A percentile compares a stretch with the other conserved stretches of the same genome.
phyloP scores from a whole-genome alignment of 2,888 invertebrate genomes.

The Beris chalybata region DNA sequence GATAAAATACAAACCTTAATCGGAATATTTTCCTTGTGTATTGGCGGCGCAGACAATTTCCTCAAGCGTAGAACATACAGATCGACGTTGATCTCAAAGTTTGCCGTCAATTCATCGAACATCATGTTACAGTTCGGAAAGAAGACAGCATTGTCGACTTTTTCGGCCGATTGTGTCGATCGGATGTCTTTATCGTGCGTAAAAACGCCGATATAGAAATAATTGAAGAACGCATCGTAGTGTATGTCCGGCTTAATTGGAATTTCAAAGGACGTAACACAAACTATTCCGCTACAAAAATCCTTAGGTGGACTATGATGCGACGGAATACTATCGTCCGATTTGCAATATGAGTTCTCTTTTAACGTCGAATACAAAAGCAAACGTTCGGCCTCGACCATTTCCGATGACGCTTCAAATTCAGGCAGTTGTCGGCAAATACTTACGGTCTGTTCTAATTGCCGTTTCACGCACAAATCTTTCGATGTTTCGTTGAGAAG shows the following conservation, averaged over 20 bases:
- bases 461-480: constrained; percentile 47
- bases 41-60: constrained; percentile 45
- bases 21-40: constrained; percentile 16
- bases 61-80: constrained; percentile 57
- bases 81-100: constrained; percentile 56
- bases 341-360: constrained; percentile 31
- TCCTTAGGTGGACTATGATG: constrained; percentile 28
- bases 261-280: constrained; percentile 48
- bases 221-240: constrained; percentile 54
- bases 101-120: constrained; percentile 50
- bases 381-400: constrained; percentile 59
- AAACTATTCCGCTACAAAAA: constrained; percentile 40
- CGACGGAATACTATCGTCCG: constrained; percentile 31
- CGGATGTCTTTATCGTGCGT: constrained; percentile 49
- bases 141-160: constrained; percentile 46
- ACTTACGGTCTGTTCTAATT: constrained; percentile 57
- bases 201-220: constrained; percentile 53
- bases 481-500: constrained; percentile 37
- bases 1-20: constrained; percentile 12
- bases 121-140: constrained; percentile 52
- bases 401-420: constrained; percentile 57
- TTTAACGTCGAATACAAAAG: constrained; percentile 54
- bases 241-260: constrained; percentile 47
- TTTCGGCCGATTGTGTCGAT: constrained; percentile 53
- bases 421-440: constrained; percentile 57